phyloP scores from a whole-genome alignment of 2,888 invertebrate species.

The Perizoma affinitatum region DNA sequence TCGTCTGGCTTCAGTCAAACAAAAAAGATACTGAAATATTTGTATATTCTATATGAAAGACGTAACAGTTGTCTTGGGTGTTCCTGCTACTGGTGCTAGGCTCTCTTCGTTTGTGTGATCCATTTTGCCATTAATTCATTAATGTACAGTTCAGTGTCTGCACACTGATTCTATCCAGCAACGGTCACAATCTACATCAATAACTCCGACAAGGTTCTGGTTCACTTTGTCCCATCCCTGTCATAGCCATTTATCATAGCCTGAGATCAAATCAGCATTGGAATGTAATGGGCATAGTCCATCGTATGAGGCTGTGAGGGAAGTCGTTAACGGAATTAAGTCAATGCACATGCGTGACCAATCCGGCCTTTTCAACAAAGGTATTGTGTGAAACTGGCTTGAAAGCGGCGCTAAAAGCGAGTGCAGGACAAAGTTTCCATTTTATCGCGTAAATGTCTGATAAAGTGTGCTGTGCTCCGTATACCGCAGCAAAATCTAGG shows the following conservation, averaged over 20 bases:
- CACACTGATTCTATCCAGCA: too few species aligned
- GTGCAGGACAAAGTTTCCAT: constrained; percentile 21
- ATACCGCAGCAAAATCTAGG: constrained; percentile 17
- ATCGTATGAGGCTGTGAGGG: constrained; percentile 31
- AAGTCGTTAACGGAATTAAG: constrained; percentile 38
- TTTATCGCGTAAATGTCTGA: constrained; percentile 9
- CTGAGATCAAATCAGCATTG: constrained; percentile 54
- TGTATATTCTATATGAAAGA: too few species aligned
- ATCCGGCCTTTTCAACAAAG: constrained; percentile 24
- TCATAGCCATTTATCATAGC: constrained; percentile 50
- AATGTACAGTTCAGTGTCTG: too few species aligned
- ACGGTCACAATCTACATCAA: too few species aligned
- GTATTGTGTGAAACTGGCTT: constrained; percentile 11
- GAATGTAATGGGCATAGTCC: constrained; percentile 49
- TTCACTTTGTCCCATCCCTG: constrained; percentile 22
- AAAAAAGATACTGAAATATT: too few species aligned
- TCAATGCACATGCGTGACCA: constrained; percentile 31
- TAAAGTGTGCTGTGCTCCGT: not conserved
- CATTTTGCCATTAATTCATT: too few species aligned
- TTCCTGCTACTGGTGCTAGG: too few species aligned
- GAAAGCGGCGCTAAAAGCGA: constrained; percentile 3
- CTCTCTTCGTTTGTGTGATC: too few species aligned
- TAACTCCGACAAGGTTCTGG: too few species aligned
- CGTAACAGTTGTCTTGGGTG: too few species aligned
- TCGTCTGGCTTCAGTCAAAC: too few species aligned